phyloP scores from a whole-genome alignment of 2,113 vertebrate genomes.

The Meriones unguiculatus region DNA sequence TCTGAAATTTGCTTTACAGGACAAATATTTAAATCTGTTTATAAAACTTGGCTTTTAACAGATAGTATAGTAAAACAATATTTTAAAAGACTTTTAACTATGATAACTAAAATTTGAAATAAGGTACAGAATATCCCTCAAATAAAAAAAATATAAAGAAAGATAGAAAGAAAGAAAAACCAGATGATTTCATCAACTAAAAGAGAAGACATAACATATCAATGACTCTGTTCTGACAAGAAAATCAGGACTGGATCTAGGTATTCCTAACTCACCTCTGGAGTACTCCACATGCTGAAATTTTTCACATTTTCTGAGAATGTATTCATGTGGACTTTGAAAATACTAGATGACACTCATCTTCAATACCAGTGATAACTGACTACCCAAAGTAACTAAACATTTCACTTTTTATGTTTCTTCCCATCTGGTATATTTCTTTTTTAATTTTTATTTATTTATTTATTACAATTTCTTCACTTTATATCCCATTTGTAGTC shows the following conservation, averaged over 20 bases:
- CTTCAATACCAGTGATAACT: background rate
- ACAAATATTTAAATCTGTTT: background rate
- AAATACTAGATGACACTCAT: background rate
- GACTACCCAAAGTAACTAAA: background rate
- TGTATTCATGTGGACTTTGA: background rate
- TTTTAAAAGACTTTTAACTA: background rate
- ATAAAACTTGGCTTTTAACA: background rate
- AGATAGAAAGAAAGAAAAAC: background rate
- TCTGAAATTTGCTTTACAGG: background rate
- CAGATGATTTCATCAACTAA: background rate
- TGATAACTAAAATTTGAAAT: background rate
- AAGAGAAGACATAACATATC: background rate
- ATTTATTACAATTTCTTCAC: no score
- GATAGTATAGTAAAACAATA: background rate
- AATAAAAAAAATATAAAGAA: background rate
- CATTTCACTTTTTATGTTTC: background rate
- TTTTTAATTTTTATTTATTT: no score
- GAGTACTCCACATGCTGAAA: background rate
- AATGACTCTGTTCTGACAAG: background rate
- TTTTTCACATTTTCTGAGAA: background rate
- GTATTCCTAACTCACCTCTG: no score
- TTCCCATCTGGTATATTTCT: background rate
- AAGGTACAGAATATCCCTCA: background rate
- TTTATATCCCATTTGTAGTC: no score
- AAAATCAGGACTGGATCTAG: background rate